A percentile compares a stretch with the other conserved stretches of the same genome.
Conservation (phyloP, 2,888 invertebrate genomes). For the Tridacna crocea region DNA sequence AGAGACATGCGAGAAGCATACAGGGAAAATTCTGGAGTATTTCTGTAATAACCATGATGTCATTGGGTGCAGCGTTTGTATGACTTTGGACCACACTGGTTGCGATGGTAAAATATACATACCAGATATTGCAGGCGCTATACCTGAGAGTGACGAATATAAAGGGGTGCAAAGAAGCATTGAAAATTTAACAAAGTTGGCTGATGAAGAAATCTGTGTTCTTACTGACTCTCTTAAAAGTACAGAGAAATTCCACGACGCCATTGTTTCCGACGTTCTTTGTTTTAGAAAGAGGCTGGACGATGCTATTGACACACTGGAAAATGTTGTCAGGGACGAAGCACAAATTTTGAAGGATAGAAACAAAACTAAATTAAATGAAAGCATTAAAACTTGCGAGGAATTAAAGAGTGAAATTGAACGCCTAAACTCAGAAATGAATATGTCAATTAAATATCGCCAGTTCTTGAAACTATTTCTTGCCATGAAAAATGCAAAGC, state of each 20-base stretch:
- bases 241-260: not conserved
- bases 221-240: not conserved
- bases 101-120: conserved; percentile 26
- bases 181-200: not conserved
- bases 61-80: conserved; percentile 21
- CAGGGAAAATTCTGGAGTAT: conserved; percentile 12
- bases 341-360: not conserved
- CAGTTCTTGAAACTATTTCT: conserved; percentile 18
- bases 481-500: conserved; percentile 8
- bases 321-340: conserved; percentile 17
- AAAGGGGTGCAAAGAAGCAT: conserved; percentile 1
- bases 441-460: conserved; percentile 12
- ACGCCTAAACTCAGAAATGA: not conserved
- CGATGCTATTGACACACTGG: conserved; percentile 7
- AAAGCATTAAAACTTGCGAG: not conserved
- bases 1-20: conserved; percentile 19
- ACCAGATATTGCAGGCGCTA: conserved; percentile 9
- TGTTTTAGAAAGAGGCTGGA: conserved; percentile 8
- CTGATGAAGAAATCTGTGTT: not conserved
- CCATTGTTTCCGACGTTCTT: not conserved
- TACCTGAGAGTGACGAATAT: conserved; percentile 20
- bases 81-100: conserved; percentile 8
- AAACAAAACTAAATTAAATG: not conserved
- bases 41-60: conserved; percentile 17
- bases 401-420: conserved; percentile 10